phyloP scores from a whole-genome alignment of 2,797 vertebrate genomes.

The Phrynocephalus forsythii region DNA sequence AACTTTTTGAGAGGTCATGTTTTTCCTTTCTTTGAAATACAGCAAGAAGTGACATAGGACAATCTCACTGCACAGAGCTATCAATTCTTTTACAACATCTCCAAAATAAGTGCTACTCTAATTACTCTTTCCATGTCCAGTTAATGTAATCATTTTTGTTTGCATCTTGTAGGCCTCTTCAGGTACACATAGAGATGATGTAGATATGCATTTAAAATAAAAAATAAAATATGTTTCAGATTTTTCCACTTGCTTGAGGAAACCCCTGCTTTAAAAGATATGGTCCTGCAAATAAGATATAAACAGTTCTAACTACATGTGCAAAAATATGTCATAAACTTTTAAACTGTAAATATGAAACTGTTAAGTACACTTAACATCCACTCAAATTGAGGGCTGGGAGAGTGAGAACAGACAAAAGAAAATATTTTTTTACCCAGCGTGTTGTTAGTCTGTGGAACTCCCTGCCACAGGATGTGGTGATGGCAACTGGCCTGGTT shows the following conservation, averaged over 20 bases:
- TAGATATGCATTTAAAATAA: not conserved
- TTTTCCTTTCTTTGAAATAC: not conserved
- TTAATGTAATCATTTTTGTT: not conserved
- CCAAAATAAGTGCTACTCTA: not conserved
- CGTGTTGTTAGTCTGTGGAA: no score
- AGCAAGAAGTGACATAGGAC: not conserved
- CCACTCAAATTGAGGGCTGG: no score
- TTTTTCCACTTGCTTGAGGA: no score
- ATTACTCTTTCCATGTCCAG: not conserved
- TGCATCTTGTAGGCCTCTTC: not conserved
- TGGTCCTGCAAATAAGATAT: not conserved
- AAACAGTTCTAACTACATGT: not conserved
- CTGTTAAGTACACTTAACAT: not conserved
- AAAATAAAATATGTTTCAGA: not conserved
- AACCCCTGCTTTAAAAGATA: not conserved
- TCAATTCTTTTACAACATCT: not conserved
- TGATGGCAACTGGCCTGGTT: no score
- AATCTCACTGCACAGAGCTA: not conserved
- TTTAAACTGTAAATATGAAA: not conserved
- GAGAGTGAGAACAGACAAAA: no score
- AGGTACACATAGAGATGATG: not conserved
- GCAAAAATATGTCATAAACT: not conserved
- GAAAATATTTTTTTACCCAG: no score
- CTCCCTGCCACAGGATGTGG: no score
- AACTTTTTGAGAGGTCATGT: not conserved